Evolutionary conservation across 1,140 invertebrate genomes (phyloP).

Genomic region (Drosophila pseudoananassae): DNA sequence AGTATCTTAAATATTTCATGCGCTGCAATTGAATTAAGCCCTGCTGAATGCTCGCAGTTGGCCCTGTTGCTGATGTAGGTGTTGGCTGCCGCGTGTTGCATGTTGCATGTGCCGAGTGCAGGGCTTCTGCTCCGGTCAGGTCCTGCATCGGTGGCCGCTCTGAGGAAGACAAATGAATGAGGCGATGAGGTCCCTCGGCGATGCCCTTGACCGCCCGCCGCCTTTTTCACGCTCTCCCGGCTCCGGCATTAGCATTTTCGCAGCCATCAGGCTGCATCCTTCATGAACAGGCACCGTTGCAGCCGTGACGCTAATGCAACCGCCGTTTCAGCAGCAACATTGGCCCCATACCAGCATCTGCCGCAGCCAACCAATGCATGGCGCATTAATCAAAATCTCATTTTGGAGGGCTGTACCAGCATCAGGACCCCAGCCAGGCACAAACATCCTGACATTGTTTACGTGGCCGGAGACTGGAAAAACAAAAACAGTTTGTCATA

Average conservation of each 20-base stretch:
- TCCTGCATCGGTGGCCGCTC: slow-evolving; percentile 15
- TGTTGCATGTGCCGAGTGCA: slow-evolving; percentile 52
- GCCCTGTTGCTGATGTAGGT: slow-evolving; percentile 8
- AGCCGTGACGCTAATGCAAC: slow-evolving; percentile 57
- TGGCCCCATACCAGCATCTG: slow-evolving; percentile 9
- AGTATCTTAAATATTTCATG: slow-evolving; percentile 75
- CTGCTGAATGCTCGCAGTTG: slow-evolving; percentile 17
- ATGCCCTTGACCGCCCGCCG: slow-evolving; percentile 50
- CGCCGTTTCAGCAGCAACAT: slow-evolving; percentile 6
- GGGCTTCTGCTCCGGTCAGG: slow-evolving; percentile 45
- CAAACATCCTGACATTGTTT: slow-evolving; percentile 8
- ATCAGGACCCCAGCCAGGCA: slow-evolving; percentile 1
- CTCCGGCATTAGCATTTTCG: slow-evolving; percentile 62
- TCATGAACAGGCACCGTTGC: slow-evolving; percentile 55
- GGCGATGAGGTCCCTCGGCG: slow-evolving; percentile 19
- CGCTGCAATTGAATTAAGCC: slow-evolving; percentile 73
- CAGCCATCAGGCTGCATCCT: slow-evolving; percentile 33
- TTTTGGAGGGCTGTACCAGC: slow-evolving; percentile 36
- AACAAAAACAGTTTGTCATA: slow-evolving; percentile 73
- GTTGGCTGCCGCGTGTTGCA: slow-evolving; percentile 44
- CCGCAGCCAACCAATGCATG: slow-evolving; percentile 29
- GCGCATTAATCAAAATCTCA: slow-evolving; percentile 79
- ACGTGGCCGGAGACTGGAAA: slow-evolving; percentile 33
- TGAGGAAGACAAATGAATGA: slow-evolving; percentile 77
- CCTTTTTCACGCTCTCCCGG: slow-evolving; percentile 7